phyloP scores from a whole-genome alignment of 2,797 vertebrate genomes.

The Macropodus opercularis region DNA sequence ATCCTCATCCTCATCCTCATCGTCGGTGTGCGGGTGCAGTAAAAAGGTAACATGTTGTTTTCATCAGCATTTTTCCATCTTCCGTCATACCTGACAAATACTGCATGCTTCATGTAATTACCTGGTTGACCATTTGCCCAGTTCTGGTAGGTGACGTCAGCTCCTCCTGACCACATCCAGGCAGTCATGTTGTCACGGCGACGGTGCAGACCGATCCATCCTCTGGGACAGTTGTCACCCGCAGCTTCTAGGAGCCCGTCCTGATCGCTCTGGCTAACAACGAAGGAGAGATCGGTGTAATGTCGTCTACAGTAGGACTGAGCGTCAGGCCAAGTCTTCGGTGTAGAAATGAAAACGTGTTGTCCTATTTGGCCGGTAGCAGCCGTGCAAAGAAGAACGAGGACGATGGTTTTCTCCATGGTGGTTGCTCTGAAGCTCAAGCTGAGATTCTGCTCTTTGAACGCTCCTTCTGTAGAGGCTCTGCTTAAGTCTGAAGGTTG shows the following conservation, averaged over 20 bases:
- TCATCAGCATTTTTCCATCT: accelerated
- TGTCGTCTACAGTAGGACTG: neutral
- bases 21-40: no score
- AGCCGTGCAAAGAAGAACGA: constrained; percentile 17
- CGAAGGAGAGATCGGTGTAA: constrained; percentile 28
- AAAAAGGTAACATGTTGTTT: accelerated
- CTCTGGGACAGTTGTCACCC: accelerated
- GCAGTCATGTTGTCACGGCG: accelerated
- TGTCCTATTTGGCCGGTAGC: neutral
- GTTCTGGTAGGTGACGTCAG: constrained; percentile 17
- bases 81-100: accelerated
- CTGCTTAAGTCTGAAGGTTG: neutral
- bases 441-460: no score
- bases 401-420: constrained; percentile 14
- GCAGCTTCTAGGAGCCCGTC: neutral
- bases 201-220: constrained; percentile 48
- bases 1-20: no score
- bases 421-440: no score
- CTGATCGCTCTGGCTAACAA: constrained; percentile 2
- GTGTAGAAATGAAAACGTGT: accelerated
- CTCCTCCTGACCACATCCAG: no score
- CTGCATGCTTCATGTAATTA: accelerated
- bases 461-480: no score
- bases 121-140: accelerated
- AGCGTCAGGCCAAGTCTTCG: neutral